phyloP scores from a whole-genome alignment of 2,797 vertebrate genomes.

The Urosaurus nigricauda region DNA sequence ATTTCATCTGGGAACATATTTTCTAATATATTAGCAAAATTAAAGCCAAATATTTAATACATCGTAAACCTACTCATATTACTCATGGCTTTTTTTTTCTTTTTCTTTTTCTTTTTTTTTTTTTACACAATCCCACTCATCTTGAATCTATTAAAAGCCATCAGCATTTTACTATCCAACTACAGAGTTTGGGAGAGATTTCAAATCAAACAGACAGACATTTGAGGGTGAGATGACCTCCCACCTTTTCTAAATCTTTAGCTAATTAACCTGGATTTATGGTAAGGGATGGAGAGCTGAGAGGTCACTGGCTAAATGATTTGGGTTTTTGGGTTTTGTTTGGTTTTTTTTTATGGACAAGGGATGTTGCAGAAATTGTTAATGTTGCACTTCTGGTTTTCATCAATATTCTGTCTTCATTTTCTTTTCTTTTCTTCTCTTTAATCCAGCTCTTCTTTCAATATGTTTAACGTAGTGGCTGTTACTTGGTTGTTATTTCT shows the following conservation, averaged over 20 bases:
- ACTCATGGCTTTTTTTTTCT: conserved; percentile 35
- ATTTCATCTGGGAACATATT: conserved; percentile 20
- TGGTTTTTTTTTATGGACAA: background rate
- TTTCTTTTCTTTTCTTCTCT: background rate
- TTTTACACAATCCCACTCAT: conserved; percentile 49
- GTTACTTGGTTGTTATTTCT: background rate
- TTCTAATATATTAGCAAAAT: conserved; percentile 30
- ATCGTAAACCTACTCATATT: conserved; percentile 24
- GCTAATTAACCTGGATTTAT: conserved; percentile 5
- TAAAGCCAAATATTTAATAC: conserved; percentile 34
- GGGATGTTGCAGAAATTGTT: background rate
- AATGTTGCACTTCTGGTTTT: background rate
- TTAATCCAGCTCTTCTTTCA: background rate
- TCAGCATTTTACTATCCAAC: conserved; percentile 43
- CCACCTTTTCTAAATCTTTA: background rate
- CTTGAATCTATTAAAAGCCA: background rate
- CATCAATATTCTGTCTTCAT: background rate
- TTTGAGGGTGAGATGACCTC: conserved; percentile 1
- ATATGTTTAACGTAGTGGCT: background rate
- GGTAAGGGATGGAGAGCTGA: background rate
- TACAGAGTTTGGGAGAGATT: conserved; percentile 20
- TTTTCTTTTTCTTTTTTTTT: conserved; percentile 40
- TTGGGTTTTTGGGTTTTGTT: too few species aligned
- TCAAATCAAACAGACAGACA: conserved; percentile 20
- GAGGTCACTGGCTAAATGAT: background rate